Conservation (phyloP, 2,797 vertebrate genomes). For the Hapalemur alaotrensis region DNA sequence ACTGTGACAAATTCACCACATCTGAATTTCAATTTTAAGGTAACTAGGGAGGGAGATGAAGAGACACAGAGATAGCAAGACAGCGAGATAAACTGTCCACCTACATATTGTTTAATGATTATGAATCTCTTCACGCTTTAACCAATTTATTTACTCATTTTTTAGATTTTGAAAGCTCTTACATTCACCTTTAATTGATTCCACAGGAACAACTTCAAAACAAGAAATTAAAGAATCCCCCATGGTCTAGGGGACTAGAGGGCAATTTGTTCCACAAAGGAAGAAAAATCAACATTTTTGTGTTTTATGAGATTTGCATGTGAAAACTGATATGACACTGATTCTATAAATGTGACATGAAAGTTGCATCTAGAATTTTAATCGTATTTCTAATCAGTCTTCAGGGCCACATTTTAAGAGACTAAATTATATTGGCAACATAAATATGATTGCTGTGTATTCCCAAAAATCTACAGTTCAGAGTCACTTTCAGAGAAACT, state of each 20-base stretch:
- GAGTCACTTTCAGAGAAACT: background rate
- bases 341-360: constrained; percentile 74
- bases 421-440: constrained; percentile 49
- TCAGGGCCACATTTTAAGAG: constrained; percentile 54
- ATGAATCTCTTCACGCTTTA: constrained; percentile 60
- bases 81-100: background rate
- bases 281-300: constrained; percentile 69
- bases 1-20: background rate
- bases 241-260: constrained; percentile 36
- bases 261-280: constrained; percentile 60
- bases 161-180: constrained; percentile 65
- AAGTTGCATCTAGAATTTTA: constrained; percentile 74
- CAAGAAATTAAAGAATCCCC: constrained; percentile 65
- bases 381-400: constrained; percentile 73
- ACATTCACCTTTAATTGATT: constrained; percentile 68
- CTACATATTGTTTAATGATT: constrained; percentile 19
- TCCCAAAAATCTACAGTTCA: background rate
- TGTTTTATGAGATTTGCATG: constrained; percentile 68
- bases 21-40: constrained; percentile 43
- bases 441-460: constrained; percentile 29
- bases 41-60: background rate
- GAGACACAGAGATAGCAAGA: background rate
- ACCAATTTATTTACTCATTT: constrained; percentile 46
- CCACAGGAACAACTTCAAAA: constrained; percentile 77
- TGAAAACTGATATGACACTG: constrained; percentile 58